Conservation (phyloP, 1,140 invertebrate genomes). For the Chrysoperla carnea region DNA sequence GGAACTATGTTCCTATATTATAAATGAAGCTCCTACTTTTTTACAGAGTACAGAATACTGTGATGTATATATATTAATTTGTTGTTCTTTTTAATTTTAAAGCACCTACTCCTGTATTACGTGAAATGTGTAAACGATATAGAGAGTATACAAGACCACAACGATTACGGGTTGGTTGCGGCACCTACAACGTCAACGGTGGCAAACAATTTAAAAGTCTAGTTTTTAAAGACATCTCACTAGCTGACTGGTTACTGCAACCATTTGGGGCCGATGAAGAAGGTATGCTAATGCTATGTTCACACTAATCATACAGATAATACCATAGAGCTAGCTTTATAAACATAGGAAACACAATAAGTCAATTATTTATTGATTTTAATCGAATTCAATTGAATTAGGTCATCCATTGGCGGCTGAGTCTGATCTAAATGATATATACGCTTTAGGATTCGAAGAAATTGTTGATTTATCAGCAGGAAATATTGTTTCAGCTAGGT, state of each 20-base stretch:
- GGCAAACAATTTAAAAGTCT: constrained; percentile 96
- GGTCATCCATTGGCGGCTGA: too few species aligned
- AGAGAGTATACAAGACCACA: constrained; percentile 63
- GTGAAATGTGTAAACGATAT: constrained; percentile 69
- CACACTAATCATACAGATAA: too few species aligned
- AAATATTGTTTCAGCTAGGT: constrained; percentile 89
- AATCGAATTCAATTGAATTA: too few species aligned
- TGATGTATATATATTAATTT: too few species aligned
- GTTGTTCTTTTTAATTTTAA: constrained; percentile 7
- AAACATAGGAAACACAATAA: too few species aligned
- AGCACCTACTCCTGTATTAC: constrained; percentile 57
- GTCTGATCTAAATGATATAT: constrained; percentile 48
- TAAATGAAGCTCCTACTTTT: not conserved
- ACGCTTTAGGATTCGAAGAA: constrained; percentile 97
- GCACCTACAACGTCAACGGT: constrained; percentile 99
- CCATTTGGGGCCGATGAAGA: constrained; percentile 18
- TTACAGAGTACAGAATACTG: not conserved
- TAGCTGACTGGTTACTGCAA: constrained; percentile 91
- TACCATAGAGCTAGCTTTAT: too few species aligned
- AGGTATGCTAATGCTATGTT: too few species aligned
- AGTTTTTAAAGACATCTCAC: constrained; percentile 83
- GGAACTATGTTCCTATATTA: not conserved
- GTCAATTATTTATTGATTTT: too few species aligned
- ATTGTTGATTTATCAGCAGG: constrained; percentile 98
- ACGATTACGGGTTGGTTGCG: constrained; percentile 66